These are phyloP conservation scores for Caradrina kadenii DNA, from an alignment of 2,888 invertebrate genomes.

Conservation along the genomic window DNA sequence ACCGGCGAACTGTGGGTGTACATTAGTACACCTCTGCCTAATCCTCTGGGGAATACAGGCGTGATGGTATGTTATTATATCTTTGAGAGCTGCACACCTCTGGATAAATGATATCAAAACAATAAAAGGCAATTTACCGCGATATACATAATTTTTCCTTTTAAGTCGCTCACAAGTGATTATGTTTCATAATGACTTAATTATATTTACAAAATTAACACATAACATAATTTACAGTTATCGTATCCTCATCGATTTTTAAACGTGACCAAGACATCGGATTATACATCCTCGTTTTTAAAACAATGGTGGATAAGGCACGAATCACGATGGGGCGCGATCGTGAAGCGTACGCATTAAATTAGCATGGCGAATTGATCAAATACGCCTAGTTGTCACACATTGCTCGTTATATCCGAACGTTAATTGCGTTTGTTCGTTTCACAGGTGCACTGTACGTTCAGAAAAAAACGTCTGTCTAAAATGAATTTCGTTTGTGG, in stretches of 20 bases:
- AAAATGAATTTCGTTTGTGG: slow-evolving; percentile 24
- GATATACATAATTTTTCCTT: too few relatives aligned
- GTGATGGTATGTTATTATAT: too few relatives aligned
- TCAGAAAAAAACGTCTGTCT: slow-evolving; percentile 37
- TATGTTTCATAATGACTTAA: too few relatives aligned
- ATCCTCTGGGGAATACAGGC: too few relatives aligned
- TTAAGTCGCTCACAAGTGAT: too few relatives aligned
- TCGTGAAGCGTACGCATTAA: slow-evolving; percentile 55
- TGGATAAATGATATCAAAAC: too few relatives aligned
- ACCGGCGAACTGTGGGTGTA: too few relatives aligned
- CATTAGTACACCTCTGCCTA: too few relatives aligned
- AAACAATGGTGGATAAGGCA: slow-evolving; percentile 40
- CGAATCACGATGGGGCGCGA: slow-evolving; percentile 43
- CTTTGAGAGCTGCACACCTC: too few relatives aligned
- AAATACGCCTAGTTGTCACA: slow-evolving; percentile 50
- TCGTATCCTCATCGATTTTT: slow-evolving; percentile 51
- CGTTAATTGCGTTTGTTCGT: slow-evolving; percentile 43
- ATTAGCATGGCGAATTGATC: slow-evolving; percentile 63
- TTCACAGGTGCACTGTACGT: slow-evolving; percentile 57
- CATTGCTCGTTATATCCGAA: slow-evolving; percentile 50
- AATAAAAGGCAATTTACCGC: too few relatives aligned
- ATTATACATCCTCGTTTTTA: slow-evolving; percentile 48
- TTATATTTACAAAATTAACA: too few relatives aligned
- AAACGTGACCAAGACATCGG: slow-evolving; percentile 66
- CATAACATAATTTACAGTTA: slow-evolving; percentile 10